Evolutionary conservation across 2,797 vertebrate genomes (phyloP).

Genomic region (Denticeps clupeoides): DNA sequence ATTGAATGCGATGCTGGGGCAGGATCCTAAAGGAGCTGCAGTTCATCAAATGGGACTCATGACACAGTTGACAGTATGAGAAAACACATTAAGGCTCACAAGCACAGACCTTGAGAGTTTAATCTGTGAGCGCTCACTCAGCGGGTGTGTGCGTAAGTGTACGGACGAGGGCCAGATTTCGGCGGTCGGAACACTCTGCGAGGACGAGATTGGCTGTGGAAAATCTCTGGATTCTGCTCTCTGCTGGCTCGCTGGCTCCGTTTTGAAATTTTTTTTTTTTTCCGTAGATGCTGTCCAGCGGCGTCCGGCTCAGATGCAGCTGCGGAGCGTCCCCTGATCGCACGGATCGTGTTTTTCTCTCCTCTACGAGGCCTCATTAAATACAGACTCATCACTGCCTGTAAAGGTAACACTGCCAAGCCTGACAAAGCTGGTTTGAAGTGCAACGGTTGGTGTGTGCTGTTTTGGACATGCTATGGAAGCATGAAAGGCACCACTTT

Average conservation of each 20-base stretch:
- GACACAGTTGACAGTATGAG: too few relatives aligned
- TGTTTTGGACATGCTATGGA: too few relatives aligned
- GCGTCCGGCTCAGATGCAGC: too few relatives aligned
- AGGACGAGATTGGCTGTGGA: constrained; percentile 2
- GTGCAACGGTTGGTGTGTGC: too few relatives aligned
- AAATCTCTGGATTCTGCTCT: neutral
- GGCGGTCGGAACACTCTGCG: constrained; percentile 26
- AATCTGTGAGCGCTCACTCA: neutral
- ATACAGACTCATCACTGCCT: too few relatives aligned
- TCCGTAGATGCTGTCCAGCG: neutral
- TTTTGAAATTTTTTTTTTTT: neutral
- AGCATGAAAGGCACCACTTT: too few relatives aligned
- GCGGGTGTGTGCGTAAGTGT: neutral
- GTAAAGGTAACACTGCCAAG: too few relatives aligned
- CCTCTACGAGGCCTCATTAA: too few relatives aligned
- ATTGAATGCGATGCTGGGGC: neutral
- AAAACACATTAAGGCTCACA: too few relatives aligned
- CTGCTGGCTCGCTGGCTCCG: neutral
- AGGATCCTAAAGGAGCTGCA: neutral
- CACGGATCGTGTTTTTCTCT: too few relatives aligned
- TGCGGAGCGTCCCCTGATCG: too few relatives aligned
- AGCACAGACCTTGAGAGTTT: neutral
- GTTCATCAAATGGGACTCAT: neutral
- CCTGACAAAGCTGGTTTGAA: too few relatives aligned
- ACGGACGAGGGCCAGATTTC: constrained; percentile 6